Evolutionary conservation across 1,140 invertebrate species (phyloP).

Genomic region (Aradophagus sp.): DNA sequence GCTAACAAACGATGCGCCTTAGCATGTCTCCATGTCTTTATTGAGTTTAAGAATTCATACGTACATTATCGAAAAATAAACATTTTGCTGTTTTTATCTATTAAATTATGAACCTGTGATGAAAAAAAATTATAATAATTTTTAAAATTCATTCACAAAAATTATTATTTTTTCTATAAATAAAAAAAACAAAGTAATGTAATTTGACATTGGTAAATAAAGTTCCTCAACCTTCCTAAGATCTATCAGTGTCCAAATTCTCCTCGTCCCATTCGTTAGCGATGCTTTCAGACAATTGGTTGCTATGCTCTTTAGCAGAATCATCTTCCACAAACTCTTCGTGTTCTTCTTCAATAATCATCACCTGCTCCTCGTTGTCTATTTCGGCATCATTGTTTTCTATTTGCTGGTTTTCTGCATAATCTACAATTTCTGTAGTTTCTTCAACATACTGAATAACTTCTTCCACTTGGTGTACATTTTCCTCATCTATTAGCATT

Average conservation of each 20-base stretch:
- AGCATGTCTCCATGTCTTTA: no score
- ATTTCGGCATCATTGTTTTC: conserved; percentile 54
- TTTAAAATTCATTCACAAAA: no score
- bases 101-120: no score
- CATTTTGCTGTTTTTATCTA: no score
- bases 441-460: conserved; percentile 72
- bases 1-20: no score
- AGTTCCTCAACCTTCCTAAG: no score
- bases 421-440: conserved; percentile 72
- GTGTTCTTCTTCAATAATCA: conserved; percentile 68
- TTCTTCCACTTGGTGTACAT: conserved; percentile 63
- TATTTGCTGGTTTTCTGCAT: conserved; percentile 63
- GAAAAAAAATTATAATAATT: no score
- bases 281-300: conserved; percentile 43
- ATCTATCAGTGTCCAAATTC: conserved; percentile 52
- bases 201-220: no score
- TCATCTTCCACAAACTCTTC: conserved; percentile 62
- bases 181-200: no score
- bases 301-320: conserved; percentile 19
- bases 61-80: no score
- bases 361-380: conserved; percentile 61
- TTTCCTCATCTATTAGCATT: conserved; percentile 37
- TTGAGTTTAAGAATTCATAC: no score
- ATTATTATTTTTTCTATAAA: no score
- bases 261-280: conserved; percentile 68